Evolutionary conservation across 2,888 invertebrate genomes (phyloP).

Genomic region (Diarsia brunnea): DNA sequence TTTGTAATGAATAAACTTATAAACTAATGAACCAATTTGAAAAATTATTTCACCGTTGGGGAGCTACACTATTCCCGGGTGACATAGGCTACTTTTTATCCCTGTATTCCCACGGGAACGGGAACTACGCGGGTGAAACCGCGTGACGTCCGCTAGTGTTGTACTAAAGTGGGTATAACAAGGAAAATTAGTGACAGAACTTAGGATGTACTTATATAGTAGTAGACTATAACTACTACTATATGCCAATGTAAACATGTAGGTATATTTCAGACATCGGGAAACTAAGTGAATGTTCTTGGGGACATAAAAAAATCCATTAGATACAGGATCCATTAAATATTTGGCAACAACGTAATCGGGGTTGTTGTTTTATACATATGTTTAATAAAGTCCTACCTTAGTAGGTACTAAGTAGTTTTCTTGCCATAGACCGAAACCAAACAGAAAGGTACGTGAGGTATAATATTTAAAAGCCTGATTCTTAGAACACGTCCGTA

Average conservation of each 20-base stretch:
- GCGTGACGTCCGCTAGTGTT: too few species aligned
- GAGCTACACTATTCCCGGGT: too few species aligned
- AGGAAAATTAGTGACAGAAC: neutral
- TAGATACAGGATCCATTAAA: neutral
- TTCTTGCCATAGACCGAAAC: neutral
- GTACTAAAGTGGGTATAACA: neutral
- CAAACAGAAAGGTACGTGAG: neutral
- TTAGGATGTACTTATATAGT: neutral
- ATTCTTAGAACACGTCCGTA: constrained; percentile 12
- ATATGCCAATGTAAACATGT: too few species aligned
- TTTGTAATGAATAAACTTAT: too few species aligned
- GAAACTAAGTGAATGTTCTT: neutral
- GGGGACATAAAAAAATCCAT: neutral
- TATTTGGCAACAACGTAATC: neutral
- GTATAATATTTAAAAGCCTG: constrained; percentile 17
- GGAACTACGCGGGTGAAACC: too few species aligned
- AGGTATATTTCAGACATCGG: neutral
- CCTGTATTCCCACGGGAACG: too few species aligned
- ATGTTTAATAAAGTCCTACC: neutral
- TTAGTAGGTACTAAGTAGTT: neutral
- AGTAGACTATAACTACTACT: too few species aligned
- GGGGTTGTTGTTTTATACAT: neutral
- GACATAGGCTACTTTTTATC: too few species aligned
- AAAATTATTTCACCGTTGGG: too few species aligned
- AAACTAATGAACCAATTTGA: too few species aligned